Evolutionary conservation across 2,888 invertebrate genomes (phyloP).

Genomic region (Phalangium opilio): DNA sequence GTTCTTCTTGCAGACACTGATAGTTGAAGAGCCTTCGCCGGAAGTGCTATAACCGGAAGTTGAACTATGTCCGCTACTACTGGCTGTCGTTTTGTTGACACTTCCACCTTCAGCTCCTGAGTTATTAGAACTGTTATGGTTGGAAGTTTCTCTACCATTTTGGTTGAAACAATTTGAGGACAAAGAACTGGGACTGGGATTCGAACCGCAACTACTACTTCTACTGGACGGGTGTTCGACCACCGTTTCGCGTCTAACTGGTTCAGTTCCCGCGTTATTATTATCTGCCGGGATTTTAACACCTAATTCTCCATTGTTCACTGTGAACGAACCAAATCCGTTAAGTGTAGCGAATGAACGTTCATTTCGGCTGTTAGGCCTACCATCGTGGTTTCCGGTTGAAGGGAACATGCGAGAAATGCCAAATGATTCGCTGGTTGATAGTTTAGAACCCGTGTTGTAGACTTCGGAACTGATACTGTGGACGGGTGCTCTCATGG

Average conservation of each 20-base stretch:
- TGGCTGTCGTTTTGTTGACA: neutral
- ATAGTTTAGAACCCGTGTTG: neutral
- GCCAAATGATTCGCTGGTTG: neutral
- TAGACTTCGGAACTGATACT: no score
- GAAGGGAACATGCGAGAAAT: neutral
- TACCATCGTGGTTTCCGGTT: neutral
- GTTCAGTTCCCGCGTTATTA: no score
- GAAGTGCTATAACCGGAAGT: slow-evolving; percentile 16
- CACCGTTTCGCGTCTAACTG: no score
- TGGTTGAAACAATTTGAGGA: no score
- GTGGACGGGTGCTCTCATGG: no score
- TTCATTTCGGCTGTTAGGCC: no score
- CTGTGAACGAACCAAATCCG: no score
- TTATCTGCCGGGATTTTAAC: no score
- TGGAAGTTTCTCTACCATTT: slow-evolving; percentile 3
- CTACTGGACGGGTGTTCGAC: slow-evolving; percentile 5
- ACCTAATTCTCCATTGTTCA: no score
- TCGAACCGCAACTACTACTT: slow-evolving; percentile 14
- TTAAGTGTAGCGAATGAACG: no score
- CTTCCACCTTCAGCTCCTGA: neutral
- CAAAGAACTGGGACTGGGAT: slow-evolving; percentile 13
- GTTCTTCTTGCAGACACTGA: neutral
- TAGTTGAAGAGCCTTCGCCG: slow-evolving; percentile 7
- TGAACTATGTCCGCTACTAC: slow-evolving; percentile 11
- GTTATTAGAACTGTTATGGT: slow-evolving; percentile 6